phyloP scores from a whole-genome alignment of 2,113 vertebrate species.

The Regulus satrapa region DNA sequence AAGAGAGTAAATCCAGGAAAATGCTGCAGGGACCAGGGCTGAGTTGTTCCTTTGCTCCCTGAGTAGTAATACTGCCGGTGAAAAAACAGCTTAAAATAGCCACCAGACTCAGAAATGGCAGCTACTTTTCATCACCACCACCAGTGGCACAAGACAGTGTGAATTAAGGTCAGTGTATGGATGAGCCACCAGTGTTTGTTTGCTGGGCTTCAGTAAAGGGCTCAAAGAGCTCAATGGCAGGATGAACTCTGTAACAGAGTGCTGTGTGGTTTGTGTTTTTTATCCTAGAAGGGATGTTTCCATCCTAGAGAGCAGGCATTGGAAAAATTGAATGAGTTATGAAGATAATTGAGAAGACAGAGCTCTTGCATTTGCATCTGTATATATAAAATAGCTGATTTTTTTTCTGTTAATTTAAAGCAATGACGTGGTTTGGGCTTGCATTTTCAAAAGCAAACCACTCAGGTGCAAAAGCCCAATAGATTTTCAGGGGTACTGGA shows the following conservation, averaged over 20 bases:
- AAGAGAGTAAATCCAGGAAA: neutral
- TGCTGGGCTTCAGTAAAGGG: neutral
- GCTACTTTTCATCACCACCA: neutral
- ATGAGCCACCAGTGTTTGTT: neutral
- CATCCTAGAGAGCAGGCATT: neutral
- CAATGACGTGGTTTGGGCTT: neutral
- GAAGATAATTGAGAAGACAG: neutral
- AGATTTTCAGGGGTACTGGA: neutral
- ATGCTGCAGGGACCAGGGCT: neutral
- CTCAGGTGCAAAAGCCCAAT: neutral
- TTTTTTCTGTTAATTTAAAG: neutral
- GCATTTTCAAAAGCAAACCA: neutral
- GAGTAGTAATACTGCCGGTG: neutral
- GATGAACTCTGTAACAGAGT: neutral
- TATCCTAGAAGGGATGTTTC: too few species aligned
- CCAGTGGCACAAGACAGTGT: neutral
- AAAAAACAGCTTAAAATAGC: neutral
- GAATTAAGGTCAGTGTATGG: neutral
- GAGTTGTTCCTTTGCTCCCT: neutral
- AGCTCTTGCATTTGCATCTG: neutral
- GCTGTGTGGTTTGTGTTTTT: neutral
- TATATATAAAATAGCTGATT: neutral
- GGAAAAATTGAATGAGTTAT: neutral
- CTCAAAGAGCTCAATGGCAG: neutral
- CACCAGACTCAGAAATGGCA: neutral